Conservation (phyloP, 2,888 invertebrate genomes). For the Trissoscelio sp. region DNA sequence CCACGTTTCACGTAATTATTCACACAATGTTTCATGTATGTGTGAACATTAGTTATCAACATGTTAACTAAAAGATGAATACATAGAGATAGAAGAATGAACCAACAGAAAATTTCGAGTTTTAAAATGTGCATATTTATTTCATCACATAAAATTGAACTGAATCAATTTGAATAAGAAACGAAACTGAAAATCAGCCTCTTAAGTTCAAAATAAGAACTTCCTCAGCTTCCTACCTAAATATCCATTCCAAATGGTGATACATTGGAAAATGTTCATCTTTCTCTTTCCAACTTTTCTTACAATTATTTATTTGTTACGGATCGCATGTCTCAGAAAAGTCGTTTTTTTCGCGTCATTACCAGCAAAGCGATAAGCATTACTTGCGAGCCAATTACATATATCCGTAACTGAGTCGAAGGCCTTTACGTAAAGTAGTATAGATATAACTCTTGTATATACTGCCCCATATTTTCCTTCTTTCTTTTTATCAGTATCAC, state of each 20-base stretch:
- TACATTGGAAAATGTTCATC: neutral
- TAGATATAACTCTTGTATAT: slow-evolving; percentile 61
- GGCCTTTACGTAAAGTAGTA: slow-evolving; percentile 71
- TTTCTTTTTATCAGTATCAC: slow-evolving; percentile 66
- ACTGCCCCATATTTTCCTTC: slow-evolving; percentile 69
- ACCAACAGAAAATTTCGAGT: neutral
- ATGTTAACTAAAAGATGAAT: slow-evolving; percentile 44
- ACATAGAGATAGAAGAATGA: slow-evolving; percentile 31
- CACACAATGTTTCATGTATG: slow-evolving; percentile 29
- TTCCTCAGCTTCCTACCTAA: too few species aligned
- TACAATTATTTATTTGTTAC: slow-evolving; percentile 46
- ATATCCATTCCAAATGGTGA: too few species aligned
- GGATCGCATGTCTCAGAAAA: slow-evolving; percentile 67
- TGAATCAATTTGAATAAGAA: too few species aligned
- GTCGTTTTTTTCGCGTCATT: slow-evolving; percentile 72
- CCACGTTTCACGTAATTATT: slow-evolving; percentile 53
- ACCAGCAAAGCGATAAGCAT: slow-evolving; percentile 76
- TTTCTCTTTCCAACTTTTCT: slow-evolving; percentile 37
- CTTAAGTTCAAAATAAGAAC: too few species aligned
- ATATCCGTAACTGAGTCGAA: slow-evolving; percentile 68
- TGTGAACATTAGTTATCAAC: slow-evolving; percentile 49
- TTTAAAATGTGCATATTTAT: too few species aligned
- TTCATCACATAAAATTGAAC: too few species aligned
- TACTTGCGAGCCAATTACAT: slow-evolving; percentile 74
- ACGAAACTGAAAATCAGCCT: too few species aligned